Conservation (phyloP, 2,113 vertebrate species). For the Tonatia bakeri region DNA sequence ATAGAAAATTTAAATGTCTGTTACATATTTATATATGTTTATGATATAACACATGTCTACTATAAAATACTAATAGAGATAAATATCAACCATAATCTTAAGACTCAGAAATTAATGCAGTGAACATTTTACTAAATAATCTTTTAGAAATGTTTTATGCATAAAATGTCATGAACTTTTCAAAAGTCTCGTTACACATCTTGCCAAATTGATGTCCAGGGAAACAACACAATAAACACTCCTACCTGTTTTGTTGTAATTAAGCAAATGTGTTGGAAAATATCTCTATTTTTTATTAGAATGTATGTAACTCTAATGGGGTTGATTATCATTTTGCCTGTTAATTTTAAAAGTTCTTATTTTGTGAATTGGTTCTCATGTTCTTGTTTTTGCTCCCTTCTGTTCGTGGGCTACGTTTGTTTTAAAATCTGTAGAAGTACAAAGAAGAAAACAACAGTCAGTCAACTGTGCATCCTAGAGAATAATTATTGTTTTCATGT, state of each 20-base stretch:
- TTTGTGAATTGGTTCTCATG: neutral
- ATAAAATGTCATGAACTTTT: neutral
- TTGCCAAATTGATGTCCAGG: neutral
- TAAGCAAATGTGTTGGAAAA: slow-evolving; percentile 18
- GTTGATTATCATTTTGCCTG: slow-evolving; percentile 2
- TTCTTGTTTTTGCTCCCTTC: neutral
- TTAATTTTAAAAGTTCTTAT: neutral
- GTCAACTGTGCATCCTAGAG: neutral
- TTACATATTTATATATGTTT: neutral
- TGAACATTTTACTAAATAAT: neutral
- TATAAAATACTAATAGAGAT: neutral
- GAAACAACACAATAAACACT: neutral
- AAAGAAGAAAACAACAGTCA: neutral
- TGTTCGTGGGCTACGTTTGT: neutral
- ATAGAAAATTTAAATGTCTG: neutral
- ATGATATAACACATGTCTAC: neutral
- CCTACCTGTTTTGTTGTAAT: neutral
- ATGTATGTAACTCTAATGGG: neutral
- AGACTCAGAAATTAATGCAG: neutral
- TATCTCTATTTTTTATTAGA: neutral
- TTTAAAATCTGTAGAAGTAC: neutral
- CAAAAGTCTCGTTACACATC: neutral
- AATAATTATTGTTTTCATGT: neutral
- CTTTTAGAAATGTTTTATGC: neutral
- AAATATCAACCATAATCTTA: neutral